Conservation (phyloP, 1,140 invertebrate genomes). For the Dreissena polymorpha region DNA sequence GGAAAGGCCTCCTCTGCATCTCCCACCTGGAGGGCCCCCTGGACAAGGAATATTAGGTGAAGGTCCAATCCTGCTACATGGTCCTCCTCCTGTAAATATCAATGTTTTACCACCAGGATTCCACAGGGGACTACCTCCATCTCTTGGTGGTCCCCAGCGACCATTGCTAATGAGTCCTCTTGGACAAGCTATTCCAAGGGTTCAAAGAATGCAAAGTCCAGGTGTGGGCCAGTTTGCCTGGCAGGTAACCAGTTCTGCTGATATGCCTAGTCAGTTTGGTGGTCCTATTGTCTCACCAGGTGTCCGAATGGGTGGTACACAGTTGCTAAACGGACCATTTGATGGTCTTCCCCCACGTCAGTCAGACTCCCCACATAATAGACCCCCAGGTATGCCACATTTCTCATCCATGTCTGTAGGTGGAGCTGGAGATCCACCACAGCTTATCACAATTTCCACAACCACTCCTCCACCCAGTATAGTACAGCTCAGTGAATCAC, state of each 20-base stretch:
- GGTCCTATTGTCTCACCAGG: slow-evolving; percentile 2
- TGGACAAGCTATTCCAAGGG: slow-evolving; percentile 12
- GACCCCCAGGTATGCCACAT: slow-evolving; percentile 27
- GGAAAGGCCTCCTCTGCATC: slow-evolving; percentile 19
- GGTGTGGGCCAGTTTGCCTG: slow-evolving; percentile 37
- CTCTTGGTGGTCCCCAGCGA: slow-evolving; percentile 31
- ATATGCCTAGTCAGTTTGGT: slow-evolving; percentile 35
- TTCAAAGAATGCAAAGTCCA: slow-evolving; percentile 19
- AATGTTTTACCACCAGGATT: slow-evolving; percentile 47
- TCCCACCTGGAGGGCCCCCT: slow-evolving; percentile 15
- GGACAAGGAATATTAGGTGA: slow-evolving; percentile 46
- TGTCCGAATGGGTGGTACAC: neutral
- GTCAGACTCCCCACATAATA: slow-evolving; percentile 28
- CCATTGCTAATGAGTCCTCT: slow-evolving; percentile 34
- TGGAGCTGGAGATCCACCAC: slow-evolving; percentile 3
- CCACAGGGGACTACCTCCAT: slow-evolving; percentile 45
- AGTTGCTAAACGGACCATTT: slow-evolving; percentile 46
- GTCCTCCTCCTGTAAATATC: slow-evolving; percentile 34
- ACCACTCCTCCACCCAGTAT: slow-evolving; percentile 34
- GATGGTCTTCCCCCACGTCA: slow-evolving; percentile 37
- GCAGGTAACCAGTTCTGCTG: slow-evolving; percentile 22
- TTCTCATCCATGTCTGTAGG: slow-evolving; percentile 26
- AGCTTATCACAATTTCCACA: slow-evolving; percentile 23
- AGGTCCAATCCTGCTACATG: slow-evolving; percentile 30
- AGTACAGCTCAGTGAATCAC: slow-evolving; percentile 16